Percentiles rank a stretch among this genome's conserved stretches.
These are phyloP conservation scores for Aplodontia rufa DNA, from an alignment of 2,113 vertebrate species.

Conservation along the genomic window DNA sequence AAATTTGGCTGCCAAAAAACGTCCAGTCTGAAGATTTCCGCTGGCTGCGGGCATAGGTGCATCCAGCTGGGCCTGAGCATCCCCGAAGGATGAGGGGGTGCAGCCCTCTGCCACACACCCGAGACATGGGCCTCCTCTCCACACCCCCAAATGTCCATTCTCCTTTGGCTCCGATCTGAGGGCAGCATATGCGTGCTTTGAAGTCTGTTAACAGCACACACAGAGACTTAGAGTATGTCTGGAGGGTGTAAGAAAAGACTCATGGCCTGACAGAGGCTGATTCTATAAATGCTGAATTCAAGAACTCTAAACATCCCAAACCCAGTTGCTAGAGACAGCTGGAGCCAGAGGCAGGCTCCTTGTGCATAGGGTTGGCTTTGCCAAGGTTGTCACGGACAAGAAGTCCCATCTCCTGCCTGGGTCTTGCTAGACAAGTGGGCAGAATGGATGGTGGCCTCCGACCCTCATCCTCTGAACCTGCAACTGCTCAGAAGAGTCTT, in stretches of 20 bases:
- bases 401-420: fast-evolving
- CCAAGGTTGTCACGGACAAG: fast-evolving
- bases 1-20: not conserved
- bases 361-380: not conserved
- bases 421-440: not conserved
- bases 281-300: not conserved
- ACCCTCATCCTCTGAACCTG: not conserved
- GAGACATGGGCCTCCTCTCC: not conserved
- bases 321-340: not conserved
- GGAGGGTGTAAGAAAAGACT: not conserved
- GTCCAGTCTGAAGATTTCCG: conserved; percentile 31
- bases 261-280: not conserved
- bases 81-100: too few relatives aligned
- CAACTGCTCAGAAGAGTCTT: not conserved
- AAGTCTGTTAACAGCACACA: not conserved
- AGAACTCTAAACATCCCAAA: not conserved
- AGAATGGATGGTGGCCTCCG: not conserved
- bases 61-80: not conserved
- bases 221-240: not conserved
- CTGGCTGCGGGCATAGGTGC: not conserved
- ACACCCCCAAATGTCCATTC: not conserved
- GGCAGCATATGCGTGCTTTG: not conserved
- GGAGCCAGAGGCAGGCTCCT: not conserved
- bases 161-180: not conserved
- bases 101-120: not conserved